Evolutionary conservation across 2,113 vertebrate genomes (phyloP).

Genomic region (Strix uralensis): DNA sequence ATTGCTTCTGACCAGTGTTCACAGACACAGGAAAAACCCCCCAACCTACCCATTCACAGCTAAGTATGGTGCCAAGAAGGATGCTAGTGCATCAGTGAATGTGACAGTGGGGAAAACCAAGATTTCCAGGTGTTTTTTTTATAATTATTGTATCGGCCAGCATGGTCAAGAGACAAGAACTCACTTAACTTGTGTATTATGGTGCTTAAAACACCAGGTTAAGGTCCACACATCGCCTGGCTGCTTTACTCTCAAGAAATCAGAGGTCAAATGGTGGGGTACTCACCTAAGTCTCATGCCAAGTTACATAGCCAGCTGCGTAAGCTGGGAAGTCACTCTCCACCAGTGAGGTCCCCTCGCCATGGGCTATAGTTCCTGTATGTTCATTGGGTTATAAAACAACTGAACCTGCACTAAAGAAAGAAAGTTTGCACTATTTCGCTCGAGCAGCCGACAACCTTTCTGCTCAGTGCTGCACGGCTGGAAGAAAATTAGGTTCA

Average conservation of each 20-base stretch:
- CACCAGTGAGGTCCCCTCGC: rapidly evolving
- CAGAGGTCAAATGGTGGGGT: background rate
- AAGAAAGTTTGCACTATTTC: background rate
- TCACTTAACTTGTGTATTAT: background rate
- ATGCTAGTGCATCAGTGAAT: background rate
- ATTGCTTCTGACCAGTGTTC: background rate
- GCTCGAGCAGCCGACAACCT: rapidly evolving
- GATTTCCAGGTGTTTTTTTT: background rate
- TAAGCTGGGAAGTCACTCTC: background rate
- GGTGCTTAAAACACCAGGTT: background rate
- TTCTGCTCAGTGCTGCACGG: background rate
- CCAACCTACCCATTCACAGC: background rate
- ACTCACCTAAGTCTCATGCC: no score
- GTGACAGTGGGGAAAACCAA: background rate
- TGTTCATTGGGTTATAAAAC: rapidly evolving
- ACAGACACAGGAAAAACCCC: background rate
- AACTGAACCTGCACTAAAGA: background rate
- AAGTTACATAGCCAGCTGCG: rapidly evolving
- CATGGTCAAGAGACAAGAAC: background rate
- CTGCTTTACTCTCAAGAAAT: background rate
- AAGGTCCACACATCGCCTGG: background rate
- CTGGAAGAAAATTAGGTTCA: background rate
- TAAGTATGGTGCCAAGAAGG: background rate
- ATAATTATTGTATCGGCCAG: background rate
- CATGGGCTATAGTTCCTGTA: no score